Base-by-base conservation (phyloP, 2,888 invertebrate genomes). In the Drosophila peninsularis region DNA sequence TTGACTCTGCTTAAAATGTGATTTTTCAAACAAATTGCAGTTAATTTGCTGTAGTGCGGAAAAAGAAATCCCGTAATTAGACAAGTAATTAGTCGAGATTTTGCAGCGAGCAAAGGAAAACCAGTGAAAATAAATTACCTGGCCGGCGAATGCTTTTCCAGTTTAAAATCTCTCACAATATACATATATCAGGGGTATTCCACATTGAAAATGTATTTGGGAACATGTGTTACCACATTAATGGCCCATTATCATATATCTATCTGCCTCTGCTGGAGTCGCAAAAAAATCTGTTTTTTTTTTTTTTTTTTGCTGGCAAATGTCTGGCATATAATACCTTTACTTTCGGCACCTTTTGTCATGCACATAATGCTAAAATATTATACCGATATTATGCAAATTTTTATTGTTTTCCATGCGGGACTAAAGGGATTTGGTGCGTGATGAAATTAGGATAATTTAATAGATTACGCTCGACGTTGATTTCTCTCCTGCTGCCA, bases 331-430 rank as follows among this genome's bases (percentile, higher is more conserved):
- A 72, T 82, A 79, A 77, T 80, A 62, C 67, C 67, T 70, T 88
- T 81, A 85, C 82, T 75, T 85, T 82, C 80, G 62, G 71, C 86
- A 88, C 80, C 80, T 88, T 88, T 88, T 88, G 76, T 71, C 73
- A 79, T 65, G 79, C 69, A 56, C 69, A 85, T 85, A 86, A 86
- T 89, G 87, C 88, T 82, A 87, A 90, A 90, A 87, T 90, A 90
- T 90, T 89, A 90, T 85, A 90, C 86, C 86, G 88, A 87, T 90
- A 90, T 90, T 90, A 90, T 90, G 90, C 81, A 90, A 90, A 90
- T 90, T 90, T 90, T 90, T 80, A 90, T 88, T 90, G 90, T 88
- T 90, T 85, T 86, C 71, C 72, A 80, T 74, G 73, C 64, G 66
- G 67, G 80, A 62, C 81, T 78, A 73, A 81, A 87, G 88, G 88